These are phyloP conservation scores for Sprattus sprattus DNA, from an alignment of 2,113 vertebrate species.

Conservation along the genomic window DNA sequence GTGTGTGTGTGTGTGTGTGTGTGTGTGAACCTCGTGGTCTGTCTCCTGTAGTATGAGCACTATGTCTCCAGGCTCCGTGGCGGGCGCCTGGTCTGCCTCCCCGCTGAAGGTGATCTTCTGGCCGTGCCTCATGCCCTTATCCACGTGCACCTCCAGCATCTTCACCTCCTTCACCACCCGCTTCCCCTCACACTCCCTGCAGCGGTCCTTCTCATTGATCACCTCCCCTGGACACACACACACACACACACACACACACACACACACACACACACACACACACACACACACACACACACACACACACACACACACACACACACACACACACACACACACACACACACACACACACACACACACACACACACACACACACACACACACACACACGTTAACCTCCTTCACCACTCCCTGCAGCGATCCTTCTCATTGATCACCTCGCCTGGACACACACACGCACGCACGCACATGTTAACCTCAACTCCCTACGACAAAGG, in stretches of 20 bases:
- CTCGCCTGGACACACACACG: conserved; percentile 75
- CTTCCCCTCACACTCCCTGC: conserved; percentile 98
- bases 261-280: conserved; percentile 10
- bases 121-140: conserved; percentile 98
- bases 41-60: conserved; percentile 96
- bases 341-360: conserved; percentile 20
- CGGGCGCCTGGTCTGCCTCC: conserved; percentile 97
- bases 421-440: conserved; percentile 98
- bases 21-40: conserved; percentile 81
- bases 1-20: background rate
- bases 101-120: conserved; percentile 97
- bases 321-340: conserved; percentile 10
- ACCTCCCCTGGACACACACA: conserved; percentile 81
- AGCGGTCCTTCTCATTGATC: conserved; percentile 97
- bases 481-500: no score
- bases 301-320: conserved; percentile 7
- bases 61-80: conserved; percentile 94
- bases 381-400: conserved; percentile 63
- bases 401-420: conserved; percentile 99
- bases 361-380: background rate
- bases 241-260: conserved; percentile 7
- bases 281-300: conserved; percentile 21
- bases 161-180: conserved; percentile 98
- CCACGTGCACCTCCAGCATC: conserved; percentile 97
- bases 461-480: conserved; percentile 8